Percentiles rank a stretch among this genome's conserved stretches.
phyloP scores from a whole-genome alignment of 2,113 vertebrate genomes.

The Amazona vittata region DNA sequence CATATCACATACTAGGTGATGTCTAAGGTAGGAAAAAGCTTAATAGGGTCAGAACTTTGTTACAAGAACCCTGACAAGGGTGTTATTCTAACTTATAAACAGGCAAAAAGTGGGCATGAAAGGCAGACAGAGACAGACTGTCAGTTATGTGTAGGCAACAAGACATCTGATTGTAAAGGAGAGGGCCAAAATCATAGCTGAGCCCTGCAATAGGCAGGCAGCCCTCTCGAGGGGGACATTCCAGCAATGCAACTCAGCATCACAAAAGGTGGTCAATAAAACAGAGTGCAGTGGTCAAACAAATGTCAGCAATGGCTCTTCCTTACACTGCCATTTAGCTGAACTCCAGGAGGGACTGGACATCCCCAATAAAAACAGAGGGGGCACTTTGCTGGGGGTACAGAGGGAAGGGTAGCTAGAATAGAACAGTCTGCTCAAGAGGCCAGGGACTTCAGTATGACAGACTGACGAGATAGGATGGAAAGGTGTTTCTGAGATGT shows the following conservation, averaged over 20 bases:
- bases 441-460: background rate
- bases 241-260: background rate
- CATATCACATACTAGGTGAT: rapidly evolving
- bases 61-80: background rate
- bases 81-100: background rate
- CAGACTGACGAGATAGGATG: background rate
- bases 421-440: background rate
- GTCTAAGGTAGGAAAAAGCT: background rate
- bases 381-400: background rate
- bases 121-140: background rate
- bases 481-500: background rate
- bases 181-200: background rate
- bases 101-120: background rate
- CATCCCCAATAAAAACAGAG: background rate
- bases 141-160: background rate
- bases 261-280: conserved; percentile 2
- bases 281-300: background rate
- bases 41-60: background rate
- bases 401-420: background rate
- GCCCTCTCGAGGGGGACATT: background rate
- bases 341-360: background rate
- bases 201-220: background rate
- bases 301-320: background rate
- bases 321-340: background rate
- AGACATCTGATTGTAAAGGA: background rate